A percentile compares a stretch with the other conserved stretches of the same genome.
These are phyloP conservation scores for Mormyrus proboscirostris DNA, from an alignment of 2,797 vertebrate genomes.

Conservation along the genomic window DNA sequence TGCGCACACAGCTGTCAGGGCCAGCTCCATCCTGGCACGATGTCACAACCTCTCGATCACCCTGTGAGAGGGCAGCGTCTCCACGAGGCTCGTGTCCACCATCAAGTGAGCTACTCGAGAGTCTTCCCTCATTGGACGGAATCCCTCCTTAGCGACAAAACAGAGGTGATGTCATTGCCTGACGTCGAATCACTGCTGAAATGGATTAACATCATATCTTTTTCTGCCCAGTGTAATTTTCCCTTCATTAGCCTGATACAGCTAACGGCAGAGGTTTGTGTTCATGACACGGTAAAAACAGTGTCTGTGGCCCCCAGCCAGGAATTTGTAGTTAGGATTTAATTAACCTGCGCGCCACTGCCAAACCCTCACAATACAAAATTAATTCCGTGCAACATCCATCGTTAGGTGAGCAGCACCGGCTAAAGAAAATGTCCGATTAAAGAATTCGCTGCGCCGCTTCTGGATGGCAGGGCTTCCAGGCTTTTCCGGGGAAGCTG, in stretches of 20 bases:
- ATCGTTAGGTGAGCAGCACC: conserved; percentile 42
- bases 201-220: not conserved
- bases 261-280: conserved; percentile 47
- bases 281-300: conserved; percentile 51
- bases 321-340: conserved; percentile 63
- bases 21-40: not conserved
- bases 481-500: conserved; percentile 5
- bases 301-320: conserved; percentile 50
- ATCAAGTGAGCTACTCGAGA: not conserved
- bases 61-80: not conserved
- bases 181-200: not conserved
- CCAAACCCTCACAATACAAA: conserved; percentile 57
- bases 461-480: not conserved
- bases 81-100: not conserved
- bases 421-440: conserved; percentile 43
- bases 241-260: conserved; percentile 54
- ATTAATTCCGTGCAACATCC: conserved; percentile 61
- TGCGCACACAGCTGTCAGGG: not conserved
- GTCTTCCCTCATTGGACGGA: not conserved
- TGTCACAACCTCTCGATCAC: not conserved
- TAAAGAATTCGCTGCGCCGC: conserved; percentile 15
- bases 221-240: not conserved
- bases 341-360: conserved; percentile 65
- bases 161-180: not conserved
- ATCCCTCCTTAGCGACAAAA: not conserved